Evolutionary conservation across 2,888 invertebrate species (phyloP).

Genomic region (Quadriops clusia): DNA sequence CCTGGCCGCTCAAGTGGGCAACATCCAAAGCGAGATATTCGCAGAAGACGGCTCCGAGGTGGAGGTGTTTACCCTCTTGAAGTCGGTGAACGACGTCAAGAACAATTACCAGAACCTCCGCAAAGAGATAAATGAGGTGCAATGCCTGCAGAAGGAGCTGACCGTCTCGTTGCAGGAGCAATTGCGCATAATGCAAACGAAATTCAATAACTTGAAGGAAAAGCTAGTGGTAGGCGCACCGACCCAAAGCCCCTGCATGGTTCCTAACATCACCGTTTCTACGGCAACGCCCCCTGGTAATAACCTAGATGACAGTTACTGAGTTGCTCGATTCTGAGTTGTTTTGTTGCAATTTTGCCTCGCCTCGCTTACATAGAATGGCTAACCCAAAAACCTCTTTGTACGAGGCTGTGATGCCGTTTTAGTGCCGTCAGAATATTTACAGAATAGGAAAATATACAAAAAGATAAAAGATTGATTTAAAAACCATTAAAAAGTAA

Average conservation of each 20-base stretch:
- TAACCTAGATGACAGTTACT: neutral
- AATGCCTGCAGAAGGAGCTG: constrained; percentile 67
- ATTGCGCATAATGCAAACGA: constrained; percentile 59
- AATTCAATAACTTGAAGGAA: constrained; percentile 60
- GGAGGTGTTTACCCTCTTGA: constrained; percentile 60
- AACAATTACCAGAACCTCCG: constrained; percentile 69
- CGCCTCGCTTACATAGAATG: too few species aligned
- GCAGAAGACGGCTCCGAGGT: constrained; percentile 39
- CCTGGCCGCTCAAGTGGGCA: constrained; percentile 63
- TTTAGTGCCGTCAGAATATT: too few species aligned
- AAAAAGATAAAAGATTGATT: too few species aligned
- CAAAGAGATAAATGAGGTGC: constrained; percentile 67
- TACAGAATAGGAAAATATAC: too few species aligned
- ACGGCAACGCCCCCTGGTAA: constrained; percentile 4
- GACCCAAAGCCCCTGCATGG: too few species aligned
- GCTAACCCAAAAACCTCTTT: too few species aligned
- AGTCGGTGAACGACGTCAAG: constrained; percentile 66
- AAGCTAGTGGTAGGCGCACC: too few species aligned
- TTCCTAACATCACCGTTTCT: constrained; percentile 3
- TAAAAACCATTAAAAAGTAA: too few species aligned
- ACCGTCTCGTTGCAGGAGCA: constrained; percentile 62
- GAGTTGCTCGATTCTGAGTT: too few species aligned
- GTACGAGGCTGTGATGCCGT: too few species aligned
- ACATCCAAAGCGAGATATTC: constrained; percentile 53
- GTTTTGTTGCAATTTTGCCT: too few species aligned